These are phyloP conservation scores for Perodicticus potto DNA, from an alignment of 2,797 vertebrate species.

Conservation along the genomic window DNA sequence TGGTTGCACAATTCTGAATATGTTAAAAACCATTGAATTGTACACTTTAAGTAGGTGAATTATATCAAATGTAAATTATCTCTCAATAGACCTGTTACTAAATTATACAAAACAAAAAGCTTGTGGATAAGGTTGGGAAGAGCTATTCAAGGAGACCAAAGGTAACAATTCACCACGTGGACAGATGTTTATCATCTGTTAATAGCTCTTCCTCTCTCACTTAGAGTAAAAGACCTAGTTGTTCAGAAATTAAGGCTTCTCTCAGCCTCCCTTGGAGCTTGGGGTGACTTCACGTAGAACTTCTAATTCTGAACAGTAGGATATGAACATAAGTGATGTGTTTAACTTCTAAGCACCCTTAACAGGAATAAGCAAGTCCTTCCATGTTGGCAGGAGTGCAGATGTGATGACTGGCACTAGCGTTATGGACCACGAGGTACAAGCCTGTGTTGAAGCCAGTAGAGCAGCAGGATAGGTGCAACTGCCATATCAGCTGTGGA, in stretches of 20 bases:
- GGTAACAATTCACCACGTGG: neutral
- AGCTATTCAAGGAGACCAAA: neutral
- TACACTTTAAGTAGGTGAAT: neutral
- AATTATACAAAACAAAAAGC: neutral
- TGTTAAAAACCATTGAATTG: neutral
- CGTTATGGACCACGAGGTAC: neutral
- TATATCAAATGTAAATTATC: neutral
- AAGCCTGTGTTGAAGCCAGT: neutral
- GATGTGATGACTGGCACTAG: neutral
- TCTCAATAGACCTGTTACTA: neutral
- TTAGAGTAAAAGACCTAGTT: neutral
- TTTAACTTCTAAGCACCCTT: neutral
- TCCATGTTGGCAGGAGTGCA: neutral
- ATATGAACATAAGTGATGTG: neutral
- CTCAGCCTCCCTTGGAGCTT: neutral
- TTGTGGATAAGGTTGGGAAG: neutral
- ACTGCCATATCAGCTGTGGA: neutral
- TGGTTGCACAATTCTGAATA: neutral
- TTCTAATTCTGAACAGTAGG: neutral
- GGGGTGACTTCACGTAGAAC: neutral
- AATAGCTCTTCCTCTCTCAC: neutral
- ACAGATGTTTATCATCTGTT: neutral
- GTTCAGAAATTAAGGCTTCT: neutral
- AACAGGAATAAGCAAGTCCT: neutral
- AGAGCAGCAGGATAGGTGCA: neutral